Evolutionary conservation across 2,888 invertebrate genomes (phyloP).

Genomic region (Chrysodeixis includens): DNA sequence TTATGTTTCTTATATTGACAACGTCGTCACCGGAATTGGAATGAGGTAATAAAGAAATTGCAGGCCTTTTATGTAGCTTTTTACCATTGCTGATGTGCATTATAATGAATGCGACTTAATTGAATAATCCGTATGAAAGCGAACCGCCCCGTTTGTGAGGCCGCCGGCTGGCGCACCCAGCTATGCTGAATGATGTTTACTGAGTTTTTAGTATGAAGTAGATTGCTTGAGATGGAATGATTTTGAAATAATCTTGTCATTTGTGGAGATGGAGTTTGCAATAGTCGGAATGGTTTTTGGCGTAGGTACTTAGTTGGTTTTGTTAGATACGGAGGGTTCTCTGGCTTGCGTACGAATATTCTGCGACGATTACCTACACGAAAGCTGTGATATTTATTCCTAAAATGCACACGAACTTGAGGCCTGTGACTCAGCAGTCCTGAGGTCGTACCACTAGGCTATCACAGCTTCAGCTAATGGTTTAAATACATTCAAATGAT

Average conservation of each 20-base stretch:
- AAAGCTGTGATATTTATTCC: no score
- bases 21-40: constrained; percentile 73
- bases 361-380: no score
- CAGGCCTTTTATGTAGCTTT: constrained; percentile 72
- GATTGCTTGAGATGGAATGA: constrained; percentile 14
- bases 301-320: background rate
- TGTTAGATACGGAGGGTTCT: no score
- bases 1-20: constrained; percentile 80
- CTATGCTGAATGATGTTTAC: constrained; percentile 28
- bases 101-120: constrained; percentile 75
- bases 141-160: constrained; percentile 62
- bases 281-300: background rate
- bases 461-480: no score
- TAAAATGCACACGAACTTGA: no score
- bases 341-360: no score
- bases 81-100: constrained; percentile 68
- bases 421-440: no score
- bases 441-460: no score
- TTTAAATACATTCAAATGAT: no score
- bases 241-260: constrained; percentile 23
- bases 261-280: background rate
- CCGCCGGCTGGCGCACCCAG: constrained; percentile 41
- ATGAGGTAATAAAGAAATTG: constrained; percentile 83
- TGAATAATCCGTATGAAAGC: constrained; percentile 70
- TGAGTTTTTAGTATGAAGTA: constrained; percentile 1